Conservation (phyloP, 1,140 invertebrate genomes). For the Calliphora vicina region DNA sequence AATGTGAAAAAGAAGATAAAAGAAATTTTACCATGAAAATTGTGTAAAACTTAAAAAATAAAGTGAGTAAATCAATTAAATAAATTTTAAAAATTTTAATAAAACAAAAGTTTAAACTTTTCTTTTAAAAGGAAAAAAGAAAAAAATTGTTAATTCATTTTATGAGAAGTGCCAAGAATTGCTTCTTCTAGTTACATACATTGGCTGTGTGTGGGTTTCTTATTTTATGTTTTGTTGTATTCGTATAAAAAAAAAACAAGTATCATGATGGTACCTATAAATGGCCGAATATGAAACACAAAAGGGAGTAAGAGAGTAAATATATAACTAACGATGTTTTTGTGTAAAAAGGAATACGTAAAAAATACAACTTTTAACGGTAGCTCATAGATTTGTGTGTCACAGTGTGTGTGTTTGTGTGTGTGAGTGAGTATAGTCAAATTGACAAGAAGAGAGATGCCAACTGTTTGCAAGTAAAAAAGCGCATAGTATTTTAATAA, state of each 20-base stretch:
- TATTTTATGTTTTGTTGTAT: background rate
- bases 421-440: background rate
- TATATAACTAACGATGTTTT: background rate
- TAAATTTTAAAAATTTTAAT: background rate
- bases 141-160: background rate
- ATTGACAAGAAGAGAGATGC: background rate
- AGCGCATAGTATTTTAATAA: background rate
- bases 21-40: background rate
- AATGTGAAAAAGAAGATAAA: conserved; percentile 6
- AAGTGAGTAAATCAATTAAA: background rate
- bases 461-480: background rate
- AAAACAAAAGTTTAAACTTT: background rate
- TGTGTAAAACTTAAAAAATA: background rate
- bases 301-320: background rate
- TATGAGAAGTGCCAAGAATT: background rate
- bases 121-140: background rate
- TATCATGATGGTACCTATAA: background rate
- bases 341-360: background rate
- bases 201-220: background rate
- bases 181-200: background rate
- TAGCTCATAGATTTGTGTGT: background rate
- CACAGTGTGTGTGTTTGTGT: background rate
- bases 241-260: background rate
- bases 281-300: background rate
- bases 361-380: background rate